Conservation (phyloP, 2,113 vertebrate genomes). For the Tursiops truncatus region DNA sequence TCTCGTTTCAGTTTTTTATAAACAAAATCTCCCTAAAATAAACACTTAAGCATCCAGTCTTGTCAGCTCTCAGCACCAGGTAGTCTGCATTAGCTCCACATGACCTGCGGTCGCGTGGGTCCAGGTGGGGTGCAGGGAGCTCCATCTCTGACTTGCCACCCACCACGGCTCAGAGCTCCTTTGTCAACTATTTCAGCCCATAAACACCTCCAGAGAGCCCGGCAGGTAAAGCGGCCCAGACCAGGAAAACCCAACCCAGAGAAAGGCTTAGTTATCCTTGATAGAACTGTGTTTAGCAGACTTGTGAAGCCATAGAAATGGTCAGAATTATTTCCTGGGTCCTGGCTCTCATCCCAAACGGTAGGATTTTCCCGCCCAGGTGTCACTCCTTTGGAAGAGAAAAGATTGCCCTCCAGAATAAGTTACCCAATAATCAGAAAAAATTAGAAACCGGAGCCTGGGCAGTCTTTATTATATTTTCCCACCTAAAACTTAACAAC, state of each 20-base stretch:
- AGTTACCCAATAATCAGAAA: background rate
- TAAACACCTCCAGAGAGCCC: conserved; percentile 50
- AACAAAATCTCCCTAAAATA: conserved; percentile 62
- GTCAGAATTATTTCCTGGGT: background rate
- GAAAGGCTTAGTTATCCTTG: conserved; percentile 3
- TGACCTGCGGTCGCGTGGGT: conserved; percentile 57
- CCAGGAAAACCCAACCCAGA: conserved; percentile 55
- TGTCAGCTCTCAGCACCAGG: background rate
- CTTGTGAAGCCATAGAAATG: conserved; percentile 56
- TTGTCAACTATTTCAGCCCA: conserved; percentile 60
- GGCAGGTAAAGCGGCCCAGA: conserved; percentile 50
- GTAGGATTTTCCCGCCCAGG: background rate
- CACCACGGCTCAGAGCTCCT: conserved; percentile 46
- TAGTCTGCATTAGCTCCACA: background rate
- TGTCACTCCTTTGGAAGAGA: background rate
- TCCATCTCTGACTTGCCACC: background rate
- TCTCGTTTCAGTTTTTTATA: background rate
- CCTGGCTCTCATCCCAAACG: background rate
- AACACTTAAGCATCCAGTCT: conserved; percentile 56
- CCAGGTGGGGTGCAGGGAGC: conserved; percentile 52
- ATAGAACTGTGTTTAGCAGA: background rate
- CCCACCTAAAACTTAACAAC: background rate
- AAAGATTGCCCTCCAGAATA: conserved; percentile 16
- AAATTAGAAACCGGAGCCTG: background rate
- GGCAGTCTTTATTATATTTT: background rate